Evolutionary conservation across 1,140 invertebrate genomes (phyloP).

Genomic region (Ladona fulva): DNA sequence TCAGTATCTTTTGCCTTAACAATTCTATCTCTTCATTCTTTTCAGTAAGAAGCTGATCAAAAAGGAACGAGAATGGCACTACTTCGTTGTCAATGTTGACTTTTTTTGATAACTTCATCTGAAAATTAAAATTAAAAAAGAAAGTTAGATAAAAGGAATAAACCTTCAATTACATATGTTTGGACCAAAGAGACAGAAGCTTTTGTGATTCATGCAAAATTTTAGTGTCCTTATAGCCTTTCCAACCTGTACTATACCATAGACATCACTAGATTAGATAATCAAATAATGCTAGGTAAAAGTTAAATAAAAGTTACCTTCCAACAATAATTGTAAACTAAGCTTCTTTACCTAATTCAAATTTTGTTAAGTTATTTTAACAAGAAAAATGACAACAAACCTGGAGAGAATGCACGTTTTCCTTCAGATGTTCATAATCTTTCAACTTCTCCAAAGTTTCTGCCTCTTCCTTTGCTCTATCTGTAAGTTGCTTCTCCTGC

Average conservation of each 20-base stretch:
- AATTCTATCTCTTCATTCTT: not conserved
- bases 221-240: too few species aligned
- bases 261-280: too few species aligned
- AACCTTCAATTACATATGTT: too few species aligned
- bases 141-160: too few species aligned
- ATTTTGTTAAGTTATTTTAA: too few species aligned
- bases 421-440: not conserved
- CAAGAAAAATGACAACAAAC: not conserved
- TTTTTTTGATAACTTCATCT: not conserved
- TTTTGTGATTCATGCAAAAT: too few species aligned
- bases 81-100: not conserved
- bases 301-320: too few species aligned
- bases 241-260: too few species aligned
- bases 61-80: not conserved
- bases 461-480: not conserved
- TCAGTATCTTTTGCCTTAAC: not conserved
- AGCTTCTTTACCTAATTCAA: too few species aligned
- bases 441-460: not conserved
- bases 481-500: not conserved
- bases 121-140: not conserved
- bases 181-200: too few species aligned
- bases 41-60: not conserved
- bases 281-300: too few species aligned
- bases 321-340: too few species aligned
- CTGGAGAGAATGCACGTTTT: not conserved